These are phyloP conservation scores for Apis dorsata DNA, from an alignment of 1,140 invertebrate genomes.

Conservation along the genomic window DNA sequence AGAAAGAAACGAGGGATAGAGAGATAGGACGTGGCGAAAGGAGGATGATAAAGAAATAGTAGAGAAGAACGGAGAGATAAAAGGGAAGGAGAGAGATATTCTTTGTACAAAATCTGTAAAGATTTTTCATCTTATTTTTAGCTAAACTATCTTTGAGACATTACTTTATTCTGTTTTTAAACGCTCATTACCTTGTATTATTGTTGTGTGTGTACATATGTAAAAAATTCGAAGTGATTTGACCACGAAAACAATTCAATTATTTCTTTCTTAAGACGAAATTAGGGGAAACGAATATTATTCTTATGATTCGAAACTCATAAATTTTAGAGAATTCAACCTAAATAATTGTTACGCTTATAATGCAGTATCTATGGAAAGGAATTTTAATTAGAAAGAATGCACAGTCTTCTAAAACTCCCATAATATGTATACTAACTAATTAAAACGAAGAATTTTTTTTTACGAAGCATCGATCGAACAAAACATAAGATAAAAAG, in stretches of 20 bases:
- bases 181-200: conserved; percentile 37
- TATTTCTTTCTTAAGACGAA: neutral
- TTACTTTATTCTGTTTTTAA: conserved; percentile 37
- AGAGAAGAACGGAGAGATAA: conserved; percentile 17
- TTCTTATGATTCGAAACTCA: too few species aligned
- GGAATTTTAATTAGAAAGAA: too few species aligned
- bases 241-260: conserved; percentile 29
- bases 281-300: too few species aligned
- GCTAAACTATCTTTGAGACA: conserved; percentile 19
- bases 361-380: too few species aligned
- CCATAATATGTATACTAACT: too few species aligned
- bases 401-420: too few species aligned
- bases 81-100: conserved; percentile 13
- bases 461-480: too few species aligned
- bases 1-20: neutral
- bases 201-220: conserved; percentile 4
- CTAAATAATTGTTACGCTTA: too few species aligned
- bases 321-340: too few species aligned
- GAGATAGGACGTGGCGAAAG: neutral
- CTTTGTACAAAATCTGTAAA: neutral
- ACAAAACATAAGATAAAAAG: neutral
- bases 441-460: too few species aligned
- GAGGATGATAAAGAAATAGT: neutral
- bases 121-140: conserved; percentile 30
- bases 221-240: neutral